A percentile compares a stretch with the other conserved stretches of the same genome.
Conservation (phyloP, 2,113 vertebrate species). For the Pseudois nayaur region DNA sequence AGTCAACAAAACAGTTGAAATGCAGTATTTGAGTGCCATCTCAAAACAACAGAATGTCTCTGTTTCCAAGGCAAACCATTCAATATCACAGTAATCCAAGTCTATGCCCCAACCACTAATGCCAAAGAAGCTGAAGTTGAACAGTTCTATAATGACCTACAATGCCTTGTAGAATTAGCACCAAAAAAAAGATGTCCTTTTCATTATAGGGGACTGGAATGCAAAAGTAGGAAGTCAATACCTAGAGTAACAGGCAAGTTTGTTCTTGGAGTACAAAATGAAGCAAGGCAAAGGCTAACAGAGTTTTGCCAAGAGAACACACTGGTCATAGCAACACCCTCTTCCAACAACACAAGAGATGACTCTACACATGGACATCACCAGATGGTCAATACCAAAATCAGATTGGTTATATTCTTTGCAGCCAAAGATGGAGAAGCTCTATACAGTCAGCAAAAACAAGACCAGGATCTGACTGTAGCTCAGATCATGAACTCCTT, state of each 20-base stretch:
- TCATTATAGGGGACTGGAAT: not conserved
- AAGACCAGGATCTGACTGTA: not conserved
- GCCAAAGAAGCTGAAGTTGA: not conserved
- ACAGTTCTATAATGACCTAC: not conserved
- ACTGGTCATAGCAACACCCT: not conserved
- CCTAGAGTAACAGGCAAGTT: not conserved
- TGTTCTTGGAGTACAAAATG: not conserved
- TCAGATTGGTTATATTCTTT: not conserved
- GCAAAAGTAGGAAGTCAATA: not conserved
- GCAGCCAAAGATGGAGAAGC: not conserved
- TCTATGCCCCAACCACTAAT: not conserved
- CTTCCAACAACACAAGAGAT: not conserved
- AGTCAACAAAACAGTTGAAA: not conserved
- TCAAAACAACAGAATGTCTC: not conserved
- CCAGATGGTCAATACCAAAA: not conserved
- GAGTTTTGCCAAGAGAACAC: not conserved
- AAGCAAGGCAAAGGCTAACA: not conserved
- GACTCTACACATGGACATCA: not conserved
- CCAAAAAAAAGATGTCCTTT: not conserved
- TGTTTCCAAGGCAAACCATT: not conserved
- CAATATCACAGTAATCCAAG: not conserved
- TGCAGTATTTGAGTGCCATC: not conserved
- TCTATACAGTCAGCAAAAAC: not conserved
- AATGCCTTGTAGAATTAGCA: not conserved
- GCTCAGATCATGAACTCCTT: not conserved